Base-by-base conservation (phyloP, 2,888 invertebrate species). In the Sarcophaga variegata region DNA sequence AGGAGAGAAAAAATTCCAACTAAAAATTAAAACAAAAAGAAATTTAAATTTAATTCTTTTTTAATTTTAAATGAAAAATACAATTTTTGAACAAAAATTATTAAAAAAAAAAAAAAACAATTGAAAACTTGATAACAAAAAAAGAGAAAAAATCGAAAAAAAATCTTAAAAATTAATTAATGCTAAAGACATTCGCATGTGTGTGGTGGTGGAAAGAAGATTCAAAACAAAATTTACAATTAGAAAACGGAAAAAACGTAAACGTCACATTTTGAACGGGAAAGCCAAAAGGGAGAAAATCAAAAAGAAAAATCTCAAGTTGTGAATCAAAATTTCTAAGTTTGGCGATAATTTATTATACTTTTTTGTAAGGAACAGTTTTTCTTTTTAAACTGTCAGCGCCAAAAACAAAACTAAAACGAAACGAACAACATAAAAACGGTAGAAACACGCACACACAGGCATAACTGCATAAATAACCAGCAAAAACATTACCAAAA, bases 111-210 rank as follows among this genome's bases (percentile, higher is more conserved):
- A 81, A 49, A 79, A 79, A 83, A 80, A 72, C 54, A 87, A 87
- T 81, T 72, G 71, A 89, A 87, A 85, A 87, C 80, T 37, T 37
- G 37, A 63, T 14, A 81, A 81, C 76, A 89, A 88, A 88, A 81
- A 49, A 72, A 79, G 81, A 80, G 69, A 62, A 87, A 88, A 81
- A 71, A 72, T 88, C 85, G 84, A 86, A 78, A 63, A 81, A 81
- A 80, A 84, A 81, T 86, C 90, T 88, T 90, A 90, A 89, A 91
- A 90, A 91, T 91, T 92, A 92, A 54, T 54, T 54, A 92, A 92
- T 92, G 92, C 92, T 91, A 92, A 92, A 91, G 91, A 92, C 92
- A 92, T 92, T 92, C 92, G 92, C 92, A 92, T 92, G 92, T 92
- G 92, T 92, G 92, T 92, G 92, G 92, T 92, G 92, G 92, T 92